A percentile compares a stretch with the other conserved stretches of the same genome.
Evolutionary conservation across 2,888 invertebrate species (phyloP).

Genomic region (Phrixothrix hirtus): DNA sequence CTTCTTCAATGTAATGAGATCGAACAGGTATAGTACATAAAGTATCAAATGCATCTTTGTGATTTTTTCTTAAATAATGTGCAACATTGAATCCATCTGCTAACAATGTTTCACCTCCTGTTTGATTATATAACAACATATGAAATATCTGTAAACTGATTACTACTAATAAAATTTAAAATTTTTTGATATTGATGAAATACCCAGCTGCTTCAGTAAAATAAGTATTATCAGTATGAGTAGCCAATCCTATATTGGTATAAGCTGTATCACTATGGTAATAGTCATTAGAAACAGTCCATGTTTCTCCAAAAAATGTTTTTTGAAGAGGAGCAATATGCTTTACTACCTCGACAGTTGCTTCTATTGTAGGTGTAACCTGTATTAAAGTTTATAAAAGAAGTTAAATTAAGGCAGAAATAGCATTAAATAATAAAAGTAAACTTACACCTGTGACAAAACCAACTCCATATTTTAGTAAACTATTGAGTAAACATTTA

Average conservation of each 20-base stretch:
- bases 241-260: conserved; percentile 66
- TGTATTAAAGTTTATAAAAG: conserved; percentile 42
- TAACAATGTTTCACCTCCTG: conserved; percentile 74
- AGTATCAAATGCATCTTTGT: conserved; percentile 63
- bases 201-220: conserved; percentile 75
- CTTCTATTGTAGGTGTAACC: conserved; percentile 58
- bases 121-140: conserved; percentile 62
- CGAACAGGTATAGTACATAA: conserved; percentile 63
- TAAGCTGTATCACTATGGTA: conserved; percentile 76
- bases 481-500: conserved; percentile 58
- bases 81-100: conserved; percentile 76
- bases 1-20: conserved; percentile 68
- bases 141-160: conserved; percentile 58
- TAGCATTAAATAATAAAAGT: too few species aligned
- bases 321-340: conserved; percentile 67
- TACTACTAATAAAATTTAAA: too few species aligned
- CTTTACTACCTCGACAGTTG: conserved; percentile 60
- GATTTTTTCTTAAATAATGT: conserved; percentile 57
- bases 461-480: conserved; percentile 61
- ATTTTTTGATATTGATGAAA: too few species aligned
- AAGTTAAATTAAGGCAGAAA: too few species aligned
- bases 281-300: conserved; percentile 64
- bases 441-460: conserved; percentile 44
- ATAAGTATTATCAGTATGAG: conserved; percentile 80
- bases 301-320: conserved; percentile 76